These are phyloP conservation scores for Penaeus chinensis DNA, from an alignment of 1,140 invertebrate species.

Conservation along the genomic window DNA sequence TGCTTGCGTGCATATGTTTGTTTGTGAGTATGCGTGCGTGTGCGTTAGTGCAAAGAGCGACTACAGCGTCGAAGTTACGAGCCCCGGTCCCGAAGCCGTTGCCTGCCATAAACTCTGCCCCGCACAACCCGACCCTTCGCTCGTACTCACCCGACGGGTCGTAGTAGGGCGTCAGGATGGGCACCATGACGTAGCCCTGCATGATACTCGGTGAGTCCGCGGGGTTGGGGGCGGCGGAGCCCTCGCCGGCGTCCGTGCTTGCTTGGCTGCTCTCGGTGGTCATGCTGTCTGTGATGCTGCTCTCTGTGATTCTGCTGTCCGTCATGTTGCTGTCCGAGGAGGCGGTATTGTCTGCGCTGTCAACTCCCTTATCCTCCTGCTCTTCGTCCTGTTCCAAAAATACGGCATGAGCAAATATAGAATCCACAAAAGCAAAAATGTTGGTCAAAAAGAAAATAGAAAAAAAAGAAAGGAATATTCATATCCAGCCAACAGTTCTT, in stretches of 20 bases:
- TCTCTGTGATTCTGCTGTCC: slow-evolving; percentile 10
- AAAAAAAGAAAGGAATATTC: no score
- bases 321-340: neutral
- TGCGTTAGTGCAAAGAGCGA: neutral
- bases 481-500: no score
- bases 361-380: neutral
- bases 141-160: slow-evolving; percentile 58
- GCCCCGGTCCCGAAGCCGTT: no score
- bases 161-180: slow-evolving; percentile 62
- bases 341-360: neutral
- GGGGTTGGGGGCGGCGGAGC: neutral
- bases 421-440: no score
- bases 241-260: neutral
- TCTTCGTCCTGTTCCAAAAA: neutral
- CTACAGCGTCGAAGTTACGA: no score
- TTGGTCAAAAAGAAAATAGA: no score
- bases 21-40: neutral
- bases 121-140: no score
- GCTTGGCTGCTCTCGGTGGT: slow-evolving; percentile 3
- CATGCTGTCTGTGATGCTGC: neutral
- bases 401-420: no score
- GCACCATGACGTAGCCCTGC: slow-evolving; percentile 63
- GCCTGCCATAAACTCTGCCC: no score
- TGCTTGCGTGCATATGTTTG: neutral
- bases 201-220: slow-evolving; percentile 22